These are phyloP conservation scores for Temnothorax nylanderi DNA, from an alignment of 1,140 invertebrate species.

Conservation along the genomic window DNA sequence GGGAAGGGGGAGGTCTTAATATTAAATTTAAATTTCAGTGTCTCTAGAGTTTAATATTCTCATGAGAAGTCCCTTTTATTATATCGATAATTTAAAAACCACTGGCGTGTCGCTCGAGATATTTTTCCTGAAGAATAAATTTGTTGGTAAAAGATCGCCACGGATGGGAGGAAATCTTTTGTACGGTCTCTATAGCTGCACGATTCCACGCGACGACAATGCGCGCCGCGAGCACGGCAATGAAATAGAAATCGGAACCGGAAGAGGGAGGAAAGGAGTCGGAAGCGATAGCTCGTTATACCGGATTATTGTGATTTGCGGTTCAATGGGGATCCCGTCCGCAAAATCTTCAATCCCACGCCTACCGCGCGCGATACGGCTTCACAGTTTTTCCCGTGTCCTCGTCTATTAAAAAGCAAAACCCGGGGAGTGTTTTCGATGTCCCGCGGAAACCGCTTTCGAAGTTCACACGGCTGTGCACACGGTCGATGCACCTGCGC, in stretches of 20 bases:
- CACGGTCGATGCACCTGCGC: slow-evolving; percentile 62
- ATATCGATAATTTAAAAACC: neutral
- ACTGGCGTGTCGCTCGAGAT: too few species aligned
- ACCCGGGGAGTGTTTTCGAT: neutral
- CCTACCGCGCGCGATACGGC: neutral
- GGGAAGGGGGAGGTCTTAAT: neutral
- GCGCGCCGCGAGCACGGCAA: slow-evolving; percentile 66
- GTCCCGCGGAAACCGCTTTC: slow-evolving; percentile 14
- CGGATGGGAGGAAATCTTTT: slow-evolving; percentile 52
- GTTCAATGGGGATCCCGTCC: neutral
- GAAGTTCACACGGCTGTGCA: slow-evolving; percentile 49
- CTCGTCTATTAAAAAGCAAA: slow-evolving; percentile 15
- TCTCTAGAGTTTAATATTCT: neutral
- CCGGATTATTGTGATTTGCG: slow-evolving; percentile 57
- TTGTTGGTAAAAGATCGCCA: neutral
- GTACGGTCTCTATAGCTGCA: neutral
- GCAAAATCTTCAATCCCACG: slow-evolving; percentile 18
- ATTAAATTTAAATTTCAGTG: neutral
- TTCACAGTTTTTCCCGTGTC: slow-evolving; percentile 9
- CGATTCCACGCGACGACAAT: slow-evolving; percentile 40
- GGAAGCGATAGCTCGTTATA: slow-evolving; percentile 71
- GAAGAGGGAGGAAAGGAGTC: slow-evolving; percentile 73
- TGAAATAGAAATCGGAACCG: slow-evolving; percentile 80
- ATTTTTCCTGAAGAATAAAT: neutral
- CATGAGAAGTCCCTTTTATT: neutral